Percentiles rank a stretch among this genome's conserved stretches.
These are phyloP conservation scores for Corythornis vintsioides DNA, from an alignment of 2,113 vertebrate genomes.

Conservation along the genomic window DNA sequence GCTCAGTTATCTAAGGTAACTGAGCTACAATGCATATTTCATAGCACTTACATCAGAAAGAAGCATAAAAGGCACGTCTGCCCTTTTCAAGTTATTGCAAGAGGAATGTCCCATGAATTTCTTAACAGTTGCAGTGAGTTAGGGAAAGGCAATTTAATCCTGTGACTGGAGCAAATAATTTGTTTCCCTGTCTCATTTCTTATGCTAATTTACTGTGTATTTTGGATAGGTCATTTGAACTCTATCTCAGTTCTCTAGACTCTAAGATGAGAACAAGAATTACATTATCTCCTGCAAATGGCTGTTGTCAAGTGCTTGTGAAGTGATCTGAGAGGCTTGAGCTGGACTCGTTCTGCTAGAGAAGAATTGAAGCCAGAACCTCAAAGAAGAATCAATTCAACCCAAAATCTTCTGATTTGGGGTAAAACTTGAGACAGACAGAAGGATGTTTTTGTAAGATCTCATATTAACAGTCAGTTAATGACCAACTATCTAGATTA, in stretches of 20 bases:
- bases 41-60: constrained; percentile 17
- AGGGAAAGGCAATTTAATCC: constrained; percentile 34
- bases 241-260: background rate
- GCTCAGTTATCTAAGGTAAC: constrained; percentile 21
- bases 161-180: constrained; percentile 7
- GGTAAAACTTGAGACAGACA: background rate
- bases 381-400: background rate
- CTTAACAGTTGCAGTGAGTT: constrained; percentile 35
- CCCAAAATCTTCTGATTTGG: background rate
- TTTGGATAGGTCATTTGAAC: constrained; percentile 7
- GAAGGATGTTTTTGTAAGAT: constrained; percentile 14
- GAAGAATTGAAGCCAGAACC: background rate
- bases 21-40: constrained; percentile 3
- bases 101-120: constrained; percentile 50
- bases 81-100: constrained; percentile 31
- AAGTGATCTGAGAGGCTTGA: background rate
- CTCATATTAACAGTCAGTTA: constrained; percentile 17
- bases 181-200: constrained; percentile 19
- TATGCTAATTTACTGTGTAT: constrained; percentile 19
- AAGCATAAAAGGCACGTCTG: constrained; percentile 7
- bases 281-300: background rate
- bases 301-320: background rate
- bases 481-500: background rate
- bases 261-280: background rate
- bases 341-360: fast-evolving